phyloP scores from a whole-genome alignment of 2,113 vertebrate species.

The Nestor notabilis region DNA sequence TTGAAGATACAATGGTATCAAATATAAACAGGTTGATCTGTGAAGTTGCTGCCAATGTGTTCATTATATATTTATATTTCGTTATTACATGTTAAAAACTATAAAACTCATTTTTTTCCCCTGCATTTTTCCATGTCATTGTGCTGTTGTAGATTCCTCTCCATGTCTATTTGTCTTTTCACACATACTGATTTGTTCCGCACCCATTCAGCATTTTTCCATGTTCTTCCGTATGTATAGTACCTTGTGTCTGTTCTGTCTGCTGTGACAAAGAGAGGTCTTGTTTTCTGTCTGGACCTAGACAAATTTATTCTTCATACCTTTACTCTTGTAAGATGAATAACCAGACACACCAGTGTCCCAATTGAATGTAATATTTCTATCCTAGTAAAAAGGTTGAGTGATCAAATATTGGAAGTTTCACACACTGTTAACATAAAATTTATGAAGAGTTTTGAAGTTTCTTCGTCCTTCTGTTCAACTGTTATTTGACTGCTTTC shows the following conservation, averaged over 20 bases:
- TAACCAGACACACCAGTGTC: neutral
- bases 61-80: neutral
- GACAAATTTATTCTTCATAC: neutral
- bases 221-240: neutral
- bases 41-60: neutral
- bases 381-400: neutral
- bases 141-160: neutral
- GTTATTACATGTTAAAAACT: neutral
- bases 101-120: neutral
- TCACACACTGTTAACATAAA: neutral
- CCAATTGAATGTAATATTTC: neutral
- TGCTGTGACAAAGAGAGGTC: neutral
- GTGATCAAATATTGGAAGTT: neutral
- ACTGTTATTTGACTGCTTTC: neutral
- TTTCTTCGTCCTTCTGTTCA: neutral
- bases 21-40: neutral
- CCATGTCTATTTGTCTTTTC: neutral
- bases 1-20: neutral
- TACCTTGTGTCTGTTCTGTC: neutral
- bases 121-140: neutral
- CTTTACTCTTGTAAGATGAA: neutral
- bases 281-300: neutral
- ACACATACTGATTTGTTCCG: neutral
- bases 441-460: neutral
- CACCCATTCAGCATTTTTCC: neutral